Conservation (phyloP, 2,797 vertebrate species). For the Trachurus trachurus region DNA sequence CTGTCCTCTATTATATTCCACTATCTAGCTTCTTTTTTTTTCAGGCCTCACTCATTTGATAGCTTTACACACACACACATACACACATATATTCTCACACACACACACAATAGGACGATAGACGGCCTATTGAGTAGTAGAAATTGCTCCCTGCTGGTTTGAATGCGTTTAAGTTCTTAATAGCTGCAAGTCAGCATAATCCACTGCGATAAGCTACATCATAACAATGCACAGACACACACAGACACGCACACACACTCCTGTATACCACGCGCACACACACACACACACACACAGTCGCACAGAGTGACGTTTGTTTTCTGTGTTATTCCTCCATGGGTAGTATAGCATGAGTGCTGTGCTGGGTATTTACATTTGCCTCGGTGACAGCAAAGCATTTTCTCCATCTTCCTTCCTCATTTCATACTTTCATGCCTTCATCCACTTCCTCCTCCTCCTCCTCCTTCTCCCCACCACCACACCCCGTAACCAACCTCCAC, state of each 20-base stretch:
- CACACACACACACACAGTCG: conserved; percentile 23
- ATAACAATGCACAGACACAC: conserved; percentile 35
- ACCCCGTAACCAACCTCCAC: conserved; percentile 23
- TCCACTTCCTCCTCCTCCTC: too few relatives aligned
- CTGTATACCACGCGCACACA: conserved; percentile 5
- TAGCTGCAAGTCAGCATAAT: conserved; percentile 79
- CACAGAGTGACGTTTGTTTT: conserved; percentile 36
- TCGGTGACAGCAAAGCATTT: conserved; percentile 58
- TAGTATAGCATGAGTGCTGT: conserved; percentile 41
- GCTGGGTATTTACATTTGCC: conserved; percentile 68
- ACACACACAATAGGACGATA: conserved; percentile 64
- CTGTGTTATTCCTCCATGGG: conserved; percentile 36
- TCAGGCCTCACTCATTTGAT: conserved; percentile 42
- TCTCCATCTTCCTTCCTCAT: conserved; percentile 44
- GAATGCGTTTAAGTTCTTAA: conserved; percentile 75
- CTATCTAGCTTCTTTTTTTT: conserved; percentile 45
- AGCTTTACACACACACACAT: conserved; percentile 38
- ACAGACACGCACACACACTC: conserved; percentile 24
- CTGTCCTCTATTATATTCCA: conserved; percentile 58
- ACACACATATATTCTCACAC: conserved; percentile 1
- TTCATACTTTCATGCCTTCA: conserved; percentile 55
- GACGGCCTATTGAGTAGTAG: conserved; percentile 60
- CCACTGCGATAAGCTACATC: conserved; percentile 66
- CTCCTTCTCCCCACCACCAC: neutral
- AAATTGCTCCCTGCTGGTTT: conserved; percentile 70